Evolutionary conservation across 1,140 invertebrate genomes (phyloP).

Genomic region (Micrasema minimum): DNA sequence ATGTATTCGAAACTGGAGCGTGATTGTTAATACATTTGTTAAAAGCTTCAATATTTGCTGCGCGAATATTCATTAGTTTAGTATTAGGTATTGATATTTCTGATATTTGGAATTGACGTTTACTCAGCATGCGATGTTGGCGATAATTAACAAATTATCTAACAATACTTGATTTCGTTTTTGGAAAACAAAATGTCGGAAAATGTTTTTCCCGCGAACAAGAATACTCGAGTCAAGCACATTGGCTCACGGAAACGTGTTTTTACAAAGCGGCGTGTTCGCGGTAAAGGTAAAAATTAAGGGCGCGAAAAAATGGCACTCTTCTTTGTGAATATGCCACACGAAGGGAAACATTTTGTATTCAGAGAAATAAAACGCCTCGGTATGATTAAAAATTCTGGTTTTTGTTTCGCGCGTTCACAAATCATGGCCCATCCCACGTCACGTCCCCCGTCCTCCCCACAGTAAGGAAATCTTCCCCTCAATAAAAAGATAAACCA

Average conservation of each 20-base stretch:
- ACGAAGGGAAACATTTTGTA: neutral
- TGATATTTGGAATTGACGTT: too few relatives aligned
- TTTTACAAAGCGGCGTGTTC: neutral
- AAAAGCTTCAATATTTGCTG: too few relatives aligned
- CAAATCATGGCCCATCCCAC: constrained; percentile 20
- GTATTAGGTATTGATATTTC: too few relatives aligned
- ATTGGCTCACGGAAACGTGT: neutral
- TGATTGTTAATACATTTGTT: too few relatives aligned
- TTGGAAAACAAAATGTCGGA: too few relatives aligned
- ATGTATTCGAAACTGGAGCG: too few relatives aligned
- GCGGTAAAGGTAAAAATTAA: constrained; percentile 14
- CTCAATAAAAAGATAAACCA: neutral
- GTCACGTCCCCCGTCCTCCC: neutral
- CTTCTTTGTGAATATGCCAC: constrained; percentile 5
- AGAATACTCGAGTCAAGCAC: too few relatives aligned
- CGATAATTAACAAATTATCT: too few relatives aligned
- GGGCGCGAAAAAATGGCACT: constrained; percentile 1
- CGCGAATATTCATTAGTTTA: too few relatives aligned
- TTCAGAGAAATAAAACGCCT: constrained; percentile 24
- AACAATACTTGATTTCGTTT: too few relatives aligned
- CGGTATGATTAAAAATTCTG: constrained; percentile 33
- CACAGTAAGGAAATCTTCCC: neutral
- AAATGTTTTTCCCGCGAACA: too few relatives aligned
- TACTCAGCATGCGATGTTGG: too few relatives aligned
- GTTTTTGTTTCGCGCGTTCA: constrained; percentile 28